Evolutionary conservation across 2,888 invertebrate species (phyloP).

Genomic region (Calephelis perditalis): DNA sequence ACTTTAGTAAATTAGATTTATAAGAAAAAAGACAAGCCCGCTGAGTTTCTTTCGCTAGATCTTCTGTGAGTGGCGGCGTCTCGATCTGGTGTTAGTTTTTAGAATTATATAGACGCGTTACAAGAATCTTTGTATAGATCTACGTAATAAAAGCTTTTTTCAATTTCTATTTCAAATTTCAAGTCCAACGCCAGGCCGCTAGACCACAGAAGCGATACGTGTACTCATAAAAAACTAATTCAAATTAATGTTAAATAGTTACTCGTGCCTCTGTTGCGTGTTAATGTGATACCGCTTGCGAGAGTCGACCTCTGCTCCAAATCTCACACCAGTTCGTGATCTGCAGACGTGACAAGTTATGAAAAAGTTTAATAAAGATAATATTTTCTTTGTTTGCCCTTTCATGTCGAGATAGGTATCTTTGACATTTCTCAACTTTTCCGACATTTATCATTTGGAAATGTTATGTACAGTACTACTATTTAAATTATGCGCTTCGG

Average conservation of each 20-base stretch:
- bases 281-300: conserved; percentile 26
- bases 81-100: no score
- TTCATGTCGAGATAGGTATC: not conserved
- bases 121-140: no score
- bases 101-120: no score
- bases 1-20: no score
- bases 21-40: no score
- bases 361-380: conserved; percentile 25
- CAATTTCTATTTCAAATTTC: no score
- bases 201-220: no score
- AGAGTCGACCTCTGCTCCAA: conserved; percentile 36
- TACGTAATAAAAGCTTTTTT: no score
- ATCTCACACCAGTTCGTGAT: conserved; percentile 49
- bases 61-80: no score
- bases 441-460: not conserved
- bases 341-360: conserved; percentile 41
- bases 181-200: no score
- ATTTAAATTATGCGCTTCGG: no score
- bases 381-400: conserved; percentile 15
- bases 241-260: conserved; percentile 17
- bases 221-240: not conserved
- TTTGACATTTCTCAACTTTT: conserved; percentile 4
- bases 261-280: conserved; percentile 22
- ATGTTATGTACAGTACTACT: conserved; percentile 12
- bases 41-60: no score